Conservation (phyloP, 2,888 invertebrate genomes). For the Lochmaea capreae region DNA sequence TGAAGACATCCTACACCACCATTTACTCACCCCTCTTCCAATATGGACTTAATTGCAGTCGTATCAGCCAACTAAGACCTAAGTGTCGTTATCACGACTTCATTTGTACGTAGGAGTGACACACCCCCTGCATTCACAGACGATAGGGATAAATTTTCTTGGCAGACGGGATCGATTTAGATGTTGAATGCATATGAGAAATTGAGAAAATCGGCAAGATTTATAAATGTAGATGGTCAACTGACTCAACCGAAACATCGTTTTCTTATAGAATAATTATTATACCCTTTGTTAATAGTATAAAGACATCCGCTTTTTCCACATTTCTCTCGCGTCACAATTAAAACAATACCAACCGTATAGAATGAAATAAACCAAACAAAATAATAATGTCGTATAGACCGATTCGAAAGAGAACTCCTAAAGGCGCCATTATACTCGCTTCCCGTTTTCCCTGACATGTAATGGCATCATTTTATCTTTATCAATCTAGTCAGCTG, state of each 20-base stretch:
- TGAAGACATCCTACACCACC: not conserved
- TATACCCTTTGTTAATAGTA: no score
- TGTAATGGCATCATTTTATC: constrained; percentile 27
- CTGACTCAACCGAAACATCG: no score
- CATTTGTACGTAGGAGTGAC: constrained; percentile 10
- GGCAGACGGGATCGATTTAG: not conserved
- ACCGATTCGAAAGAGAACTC: constrained; percentile 22
- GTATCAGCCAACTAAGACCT: constrained; percentile 13
- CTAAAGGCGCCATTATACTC: constrained; percentile 22
- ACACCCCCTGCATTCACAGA: constrained; percentile 9
- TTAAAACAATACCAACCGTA: not conserved
- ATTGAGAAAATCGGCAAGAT: not conserved
- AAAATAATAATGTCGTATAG: constrained; percentile 11
- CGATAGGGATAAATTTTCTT: constrained; percentile 1
- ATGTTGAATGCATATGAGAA: not conserved
- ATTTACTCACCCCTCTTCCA: not conserved
- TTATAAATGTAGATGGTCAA: no score
- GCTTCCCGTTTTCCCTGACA: constrained; percentile 9
- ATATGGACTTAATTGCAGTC: constrained; percentile 13
- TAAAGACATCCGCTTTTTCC: not conserved
- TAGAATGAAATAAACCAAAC: not conserved
- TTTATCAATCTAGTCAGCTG: constrained; percentile 28
- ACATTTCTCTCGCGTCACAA: not conserved
- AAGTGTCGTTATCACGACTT: constrained; percentile 9
- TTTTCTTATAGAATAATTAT: no score